Conservation (phyloP, 2,888 invertebrate genomes). For the Lithophane semibrunnea region DNA sequence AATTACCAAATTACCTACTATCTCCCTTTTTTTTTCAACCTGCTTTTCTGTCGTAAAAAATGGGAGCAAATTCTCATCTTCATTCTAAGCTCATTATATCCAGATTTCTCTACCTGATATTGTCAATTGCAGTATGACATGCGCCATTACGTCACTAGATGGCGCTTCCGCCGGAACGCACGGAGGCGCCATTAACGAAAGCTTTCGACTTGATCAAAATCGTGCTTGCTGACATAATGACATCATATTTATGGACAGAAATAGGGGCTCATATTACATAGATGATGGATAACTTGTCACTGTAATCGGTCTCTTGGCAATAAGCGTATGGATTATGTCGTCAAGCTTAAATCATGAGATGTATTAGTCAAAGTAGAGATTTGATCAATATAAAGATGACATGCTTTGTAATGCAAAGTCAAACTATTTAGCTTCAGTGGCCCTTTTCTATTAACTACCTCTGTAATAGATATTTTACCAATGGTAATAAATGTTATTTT, state of each 20-base stretch:
- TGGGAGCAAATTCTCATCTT: background rate
- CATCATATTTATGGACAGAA: constrained; percentile 52
- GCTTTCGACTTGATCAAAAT: constrained; percentile 72
- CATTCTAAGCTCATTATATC: constrained; percentile 9
- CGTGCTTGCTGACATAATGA: constrained; percentile 54
- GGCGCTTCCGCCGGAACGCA: constrained; percentile 74
- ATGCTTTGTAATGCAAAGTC: too few species aligned
- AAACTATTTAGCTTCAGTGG: background rate
- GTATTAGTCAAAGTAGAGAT: background rate
- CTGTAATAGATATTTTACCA: background rate
- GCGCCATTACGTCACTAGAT: constrained; percentile 68
- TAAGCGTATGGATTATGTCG: background rate
- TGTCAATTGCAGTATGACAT: constrained; percentile 58
- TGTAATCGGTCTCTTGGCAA: constrained; percentile 14
- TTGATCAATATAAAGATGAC: background rate
- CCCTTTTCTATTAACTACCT: background rate
- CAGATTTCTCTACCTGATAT: constrained; percentile 47
- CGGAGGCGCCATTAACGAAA: constrained; percentile 71
- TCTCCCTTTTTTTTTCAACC: background rate
- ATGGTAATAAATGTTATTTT: background rate
- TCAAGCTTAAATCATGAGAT: background rate
- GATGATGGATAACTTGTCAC: constrained; percentile 26
- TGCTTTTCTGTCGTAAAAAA: background rate
- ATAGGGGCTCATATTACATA: constrained; percentile 32
- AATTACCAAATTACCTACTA: background rate